Conservation (phyloP, 2,797 vertebrate genomes). For the Rhabdomys pumilio region DNA sequence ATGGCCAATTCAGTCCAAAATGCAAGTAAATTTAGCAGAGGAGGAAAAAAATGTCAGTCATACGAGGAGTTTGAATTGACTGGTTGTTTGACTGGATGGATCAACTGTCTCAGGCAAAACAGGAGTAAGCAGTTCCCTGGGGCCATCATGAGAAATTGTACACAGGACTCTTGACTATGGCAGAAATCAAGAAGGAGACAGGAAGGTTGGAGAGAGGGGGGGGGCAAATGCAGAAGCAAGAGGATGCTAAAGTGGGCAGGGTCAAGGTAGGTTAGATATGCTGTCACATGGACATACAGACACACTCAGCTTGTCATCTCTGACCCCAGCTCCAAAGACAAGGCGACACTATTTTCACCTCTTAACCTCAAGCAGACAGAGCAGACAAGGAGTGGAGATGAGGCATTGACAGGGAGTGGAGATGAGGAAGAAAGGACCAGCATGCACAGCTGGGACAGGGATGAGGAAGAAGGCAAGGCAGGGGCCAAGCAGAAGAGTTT, state of each 20-base stretch:
- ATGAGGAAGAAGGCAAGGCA: too few relatives aligned
- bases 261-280: not conserved
- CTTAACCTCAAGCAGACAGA: not conserved
- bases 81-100: conserved; percentile 83
- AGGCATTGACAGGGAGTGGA: not conserved
- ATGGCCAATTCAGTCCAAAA: conserved; percentile 84
- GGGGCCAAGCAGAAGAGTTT: fast-evolving
- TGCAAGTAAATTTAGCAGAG: conserved; percentile 84
- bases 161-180: not conserved
- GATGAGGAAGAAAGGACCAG: not conserved
- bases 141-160: not conserved
- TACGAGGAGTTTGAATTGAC: conserved; percentile 81
- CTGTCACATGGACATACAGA: fast-evolving
- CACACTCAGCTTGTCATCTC: not conserved
- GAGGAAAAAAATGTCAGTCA: conserved; percentile 73
- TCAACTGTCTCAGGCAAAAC: conserved; percentile 79
- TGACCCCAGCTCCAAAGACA: fast-evolving
- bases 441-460: not conserved
- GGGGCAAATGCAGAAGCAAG: not conserved
- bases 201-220: not conserved
- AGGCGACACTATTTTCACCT: not conserved
- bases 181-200: not conserved
- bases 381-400: fast-evolving
- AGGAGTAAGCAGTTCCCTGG: not conserved
- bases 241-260: not conserved